These are phyloP conservation scores for Dreissena rostriformis DNA, from an alignment of 1,140 invertebrate genomes.

Conservation along the genomic window DNA sequence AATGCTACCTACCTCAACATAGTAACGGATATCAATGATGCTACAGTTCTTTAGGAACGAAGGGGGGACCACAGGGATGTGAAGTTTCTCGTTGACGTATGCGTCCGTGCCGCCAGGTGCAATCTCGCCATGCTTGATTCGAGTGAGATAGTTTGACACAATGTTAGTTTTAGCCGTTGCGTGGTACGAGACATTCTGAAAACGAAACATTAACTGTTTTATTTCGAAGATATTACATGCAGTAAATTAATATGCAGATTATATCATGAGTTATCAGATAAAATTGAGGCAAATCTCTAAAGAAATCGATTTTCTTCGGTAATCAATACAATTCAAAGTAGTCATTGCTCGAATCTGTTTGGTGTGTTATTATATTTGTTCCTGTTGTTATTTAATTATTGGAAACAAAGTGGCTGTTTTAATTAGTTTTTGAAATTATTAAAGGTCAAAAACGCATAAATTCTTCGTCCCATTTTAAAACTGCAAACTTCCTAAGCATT, in stretches of 20 bases:
- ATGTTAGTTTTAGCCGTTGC: conserved; percentile 14
- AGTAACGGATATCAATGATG: conserved; percentile 54
- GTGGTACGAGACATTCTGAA: conserved; percentile 35
- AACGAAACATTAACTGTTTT: not conserved
- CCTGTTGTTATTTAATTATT: too few relatives aligned
- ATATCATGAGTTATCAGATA: too few relatives aligned
- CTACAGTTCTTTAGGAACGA: conserved; percentile 42
- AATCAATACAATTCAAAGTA: not conserved
- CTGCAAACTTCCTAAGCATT: too few relatives aligned
- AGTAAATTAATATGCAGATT: too few relatives aligned
- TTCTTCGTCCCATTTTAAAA: too few relatives aligned
- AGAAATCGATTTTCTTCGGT: not conserved
- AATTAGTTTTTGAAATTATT: too few relatives aligned
- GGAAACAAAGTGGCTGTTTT: too few relatives aligned
- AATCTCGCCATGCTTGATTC: conserved; percentile 32
- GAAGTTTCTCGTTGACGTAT: conserved; percentile 36
- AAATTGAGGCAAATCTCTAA: too few relatives aligned
- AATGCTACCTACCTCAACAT: conserved; percentile 20
- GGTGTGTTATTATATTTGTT: not conserved
- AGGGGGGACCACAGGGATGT: conserved; percentile 46
- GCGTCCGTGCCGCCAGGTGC: conserved; percentile 33
- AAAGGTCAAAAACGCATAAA: too few relatives aligned
- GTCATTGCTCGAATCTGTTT: not conserved
- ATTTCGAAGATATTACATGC: too few relatives aligned
- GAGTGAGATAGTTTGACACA: conserved; percentile 20